phyloP scores from a whole-genome alignment of 2,888 invertebrate genomes.

The Drymonia ruficornis region DNA sequence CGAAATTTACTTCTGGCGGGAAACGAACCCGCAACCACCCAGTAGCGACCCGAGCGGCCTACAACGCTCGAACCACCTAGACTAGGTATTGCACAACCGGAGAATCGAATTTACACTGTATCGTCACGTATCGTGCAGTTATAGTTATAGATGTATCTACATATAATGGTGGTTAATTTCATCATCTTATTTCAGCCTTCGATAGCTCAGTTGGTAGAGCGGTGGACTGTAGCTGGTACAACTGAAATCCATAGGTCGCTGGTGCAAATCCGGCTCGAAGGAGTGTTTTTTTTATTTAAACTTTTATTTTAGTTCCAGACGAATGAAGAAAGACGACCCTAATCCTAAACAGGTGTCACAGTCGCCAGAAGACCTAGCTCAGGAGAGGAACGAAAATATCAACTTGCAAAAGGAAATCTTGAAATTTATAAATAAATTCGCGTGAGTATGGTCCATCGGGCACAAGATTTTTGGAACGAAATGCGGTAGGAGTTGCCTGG shows the following conservation, averaged over 20 bases:
- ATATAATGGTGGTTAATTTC: constrained; percentile 14
- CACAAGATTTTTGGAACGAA: too few species aligned
- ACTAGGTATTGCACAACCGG: too few species aligned
- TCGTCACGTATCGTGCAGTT: too few species aligned
- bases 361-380: not conserved
- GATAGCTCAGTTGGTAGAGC: constrained; percentile 86
- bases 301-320: constrained; percentile 2
- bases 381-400: not conserved
- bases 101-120: too few species aligned
- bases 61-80: too few species aligned
- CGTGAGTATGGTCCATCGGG: constrained; percentile 27
- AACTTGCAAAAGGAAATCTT: constrained; percentile 21
- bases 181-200: constrained; percentile 48
- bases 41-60: too few species aligned
- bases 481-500: too few species aligned
- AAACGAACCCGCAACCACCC: too few species aligned
- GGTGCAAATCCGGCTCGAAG: constrained; percentile 87
- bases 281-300: constrained; percentile 43
- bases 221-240: constrained; percentile 78
- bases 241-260: constrained; percentile 85
- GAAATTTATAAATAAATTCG: constrained; percentile 27
- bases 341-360: not conserved
- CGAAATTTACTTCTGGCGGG: too few species aligned
- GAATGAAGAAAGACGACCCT: not conserved
- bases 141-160: not conserved